Base-by-base conservation (phyloP, 2,113 vertebrate species). In the Axis porcinus region DNA sequence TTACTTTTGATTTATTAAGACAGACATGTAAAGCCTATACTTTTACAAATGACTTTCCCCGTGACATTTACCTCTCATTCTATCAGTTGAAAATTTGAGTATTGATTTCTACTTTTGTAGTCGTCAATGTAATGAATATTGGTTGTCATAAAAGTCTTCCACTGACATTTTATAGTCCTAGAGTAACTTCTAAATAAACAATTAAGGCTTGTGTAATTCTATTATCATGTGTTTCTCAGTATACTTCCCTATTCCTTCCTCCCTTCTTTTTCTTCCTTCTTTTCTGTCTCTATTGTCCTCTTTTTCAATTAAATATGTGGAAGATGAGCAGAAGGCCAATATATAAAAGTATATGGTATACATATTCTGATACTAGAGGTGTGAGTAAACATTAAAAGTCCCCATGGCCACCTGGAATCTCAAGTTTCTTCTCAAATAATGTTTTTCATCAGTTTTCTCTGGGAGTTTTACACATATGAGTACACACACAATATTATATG, bases 111-210 rank as follows among this genome's bases (percentile, higher is more conserved):
- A 52, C 52, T 86, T 95, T 83, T 94, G 55, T 62, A 52, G 88
- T 97, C 87, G 89, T 96, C 67, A 86, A 16, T 94, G 54, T 76
- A 95, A 94, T 95, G 70, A 55, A 83, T 93, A 96, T 91, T 79
- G 92, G 94, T 92, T 94, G 45, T 70, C 57, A n/a, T 88, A 55
- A 96, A 91, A 83, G 57, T 91, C 16, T 45, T 60, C 27, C 40
- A 25, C 36, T 96, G 86, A 83, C 57, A 74, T 92, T 96, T 95
- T 57, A 27, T 0, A 30, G 15, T 76, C 40, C 14, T 88, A 30
- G 62, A 88, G 40, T 67, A 25, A n/a, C 13, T 97, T 96, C 88
- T 82, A 94, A 97, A 92, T 91, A 86, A 85, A 86, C 81, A 95
- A 85, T 92, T 62, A 95, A 94, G 23, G 14, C 7, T 33, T 57